Conservation (phyloP, 2,888 invertebrate genomes). For the Didymodactylos carnosus region DNA sequence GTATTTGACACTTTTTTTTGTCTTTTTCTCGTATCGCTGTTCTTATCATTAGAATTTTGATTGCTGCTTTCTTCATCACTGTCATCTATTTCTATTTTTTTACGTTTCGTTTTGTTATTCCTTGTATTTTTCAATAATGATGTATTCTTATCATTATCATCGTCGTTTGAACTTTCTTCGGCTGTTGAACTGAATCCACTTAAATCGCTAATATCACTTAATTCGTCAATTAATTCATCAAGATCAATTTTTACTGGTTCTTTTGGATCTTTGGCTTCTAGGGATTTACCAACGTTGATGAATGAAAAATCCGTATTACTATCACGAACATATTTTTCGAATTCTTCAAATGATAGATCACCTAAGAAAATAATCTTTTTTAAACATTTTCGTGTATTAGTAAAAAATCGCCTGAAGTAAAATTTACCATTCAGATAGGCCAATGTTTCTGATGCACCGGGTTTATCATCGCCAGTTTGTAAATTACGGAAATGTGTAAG, state of each 20-base stretch:
- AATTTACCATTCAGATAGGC: not conserved
- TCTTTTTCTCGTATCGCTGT: not conserved
- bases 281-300: not conserved
- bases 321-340: not conserved
- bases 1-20: not conserved
- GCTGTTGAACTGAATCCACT: not conserved
- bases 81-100: not conserved
- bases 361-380: not conserved
- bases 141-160: not conserved
- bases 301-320: not conserved
- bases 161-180: not conserved
- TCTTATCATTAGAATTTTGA: too few species aligned
- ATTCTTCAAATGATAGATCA: not conserved
- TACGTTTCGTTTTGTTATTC: not conserved
- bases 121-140: not conserved
- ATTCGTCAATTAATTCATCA: not conserved
- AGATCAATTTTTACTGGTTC: not conserved
- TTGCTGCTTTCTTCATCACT: not conserved
- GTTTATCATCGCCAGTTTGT: not conserved
- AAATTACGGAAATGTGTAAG: not conserved
- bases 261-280: not conserved
- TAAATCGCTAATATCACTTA: not conserved
- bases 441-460: not conserved
- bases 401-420: not conserved
- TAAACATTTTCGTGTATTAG: too few species aligned